Evolutionary conservation across 2,888 invertebrate genomes (phyloP), one percentile per base, ranked within the genome.

Genomic region (Drosophila pseudotakahashii): DNA sequence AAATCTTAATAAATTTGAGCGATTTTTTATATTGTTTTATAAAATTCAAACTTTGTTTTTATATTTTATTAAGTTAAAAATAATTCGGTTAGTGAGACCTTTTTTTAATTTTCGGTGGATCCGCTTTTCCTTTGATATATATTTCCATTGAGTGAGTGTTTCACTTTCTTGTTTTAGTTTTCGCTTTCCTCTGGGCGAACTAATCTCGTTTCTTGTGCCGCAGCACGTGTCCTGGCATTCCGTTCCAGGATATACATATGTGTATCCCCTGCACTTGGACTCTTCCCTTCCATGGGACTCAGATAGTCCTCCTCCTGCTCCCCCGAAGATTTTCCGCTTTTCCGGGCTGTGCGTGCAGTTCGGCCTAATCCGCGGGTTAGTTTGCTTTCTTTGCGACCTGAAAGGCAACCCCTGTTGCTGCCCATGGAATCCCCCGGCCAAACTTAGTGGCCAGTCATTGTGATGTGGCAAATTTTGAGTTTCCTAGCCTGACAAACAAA

Each of bases 311-410:
- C 32, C 39, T 66, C 39, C 71, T 76, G 78, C 23, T 23, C 23
- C 26, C 26, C 87, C 76, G 64, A 50, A 34, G 41, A 16, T 48
- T 48, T 62, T 62, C 23, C 39, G 39, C 39, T 32, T 62, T 48
- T 84, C 79, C 79, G 69, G 75, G 58, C 64, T 77, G 83, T 84
- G 89, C 83, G 83, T 84, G 83, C 89, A 84, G 72, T 84, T 84
- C 73, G 51, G 73, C 68, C 82, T 84, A 84, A 84, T 84, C 83
- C 89, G 84, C 80, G 88, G 80, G 88, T 83, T 83, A 88, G 89
- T 76, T 39, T 32, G 3, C 32, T 4, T 2, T 23, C 32, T 34
- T 16, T 48, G 36, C 32, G 6, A 37, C 55, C 51, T 41, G 23
- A 50, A 59, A 54, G 52, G 75, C 52, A 37, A 72, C 54, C 64